Base-by-base conservation (phyloP, 2,888 invertebrate species). In the Hofmannophila pseudospretella region DNA sequence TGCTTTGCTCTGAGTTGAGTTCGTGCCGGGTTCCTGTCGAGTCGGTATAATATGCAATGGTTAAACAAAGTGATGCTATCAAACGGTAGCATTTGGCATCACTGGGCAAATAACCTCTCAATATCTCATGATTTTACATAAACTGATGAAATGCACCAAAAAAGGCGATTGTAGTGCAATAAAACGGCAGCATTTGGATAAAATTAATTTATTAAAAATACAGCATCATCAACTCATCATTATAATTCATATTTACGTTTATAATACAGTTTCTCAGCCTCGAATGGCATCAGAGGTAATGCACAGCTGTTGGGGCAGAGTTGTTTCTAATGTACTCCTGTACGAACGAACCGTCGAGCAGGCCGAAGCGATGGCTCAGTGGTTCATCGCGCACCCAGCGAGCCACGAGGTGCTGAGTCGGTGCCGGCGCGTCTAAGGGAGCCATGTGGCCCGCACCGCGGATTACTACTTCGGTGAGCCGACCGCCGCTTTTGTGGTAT, bases 401-500 rank as follows among this genome's bases (percentile, higher is more conserved):
- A n/a, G 85, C 66, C 28, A 91, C 80, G 45, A 92, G 63, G 38
- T 82, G 79, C 34, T 84, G 82, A 0, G 82, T 72, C 30, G 87
- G 82, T 19, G 71, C 81, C 0, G 91, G 91, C 42, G 87, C 79
- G 67, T 91, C 91, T 11, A 82, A 43, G 0, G 91, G 89, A 1
- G 88, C 90, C 88, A 91, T 89, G 65, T 92, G 92, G 0, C 92
- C 92, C 0, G 92, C 90, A 34, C 90, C 88, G 4, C 90, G 75
- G 4, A 92, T 66, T 31, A 90, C 62, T 7, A 88, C 84, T 55
- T 90, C 90, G 1, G 88, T 88, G 8, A 92, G 67, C 9, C 78
- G 77, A 1, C 88, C 87, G 0, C 87, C 88, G 7, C 71, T 76
- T 52, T 88, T 89, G 30, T 79, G 71, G 56, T 90, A 90, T 3